A percentile compares a stretch with the other conserved stretches of the same genome.
Evolutionary conservation across 2,888 invertebrate species (phyloP).

Genomic region (Eurytoma adleriae): DNA sequence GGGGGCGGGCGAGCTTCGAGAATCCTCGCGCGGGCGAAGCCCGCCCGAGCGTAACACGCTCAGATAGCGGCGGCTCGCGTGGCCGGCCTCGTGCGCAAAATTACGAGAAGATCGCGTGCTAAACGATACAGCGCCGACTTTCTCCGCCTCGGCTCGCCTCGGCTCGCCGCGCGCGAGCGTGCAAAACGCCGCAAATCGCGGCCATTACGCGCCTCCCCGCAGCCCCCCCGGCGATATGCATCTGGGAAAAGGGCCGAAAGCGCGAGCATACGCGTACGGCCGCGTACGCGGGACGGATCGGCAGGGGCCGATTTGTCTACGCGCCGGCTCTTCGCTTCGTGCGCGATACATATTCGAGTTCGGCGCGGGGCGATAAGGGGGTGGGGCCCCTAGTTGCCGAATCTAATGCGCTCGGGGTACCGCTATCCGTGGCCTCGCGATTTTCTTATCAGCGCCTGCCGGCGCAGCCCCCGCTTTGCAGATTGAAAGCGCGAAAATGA

Average conservation of each 20-base stretch:
- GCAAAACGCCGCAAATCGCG: slow-evolving; percentile 56
- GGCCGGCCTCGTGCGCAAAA: slow-evolving; percentile 64
- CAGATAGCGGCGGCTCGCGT: slow-evolving; percentile 52
- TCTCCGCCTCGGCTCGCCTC: slow-evolving; percentile 19
- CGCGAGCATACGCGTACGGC: background rate
- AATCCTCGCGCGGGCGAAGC: background rate
- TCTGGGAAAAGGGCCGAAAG: slow-evolving; percentile 8
- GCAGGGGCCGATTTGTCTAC: slow-evolving; percentile 41
- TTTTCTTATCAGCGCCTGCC: slow-evolving; percentile 45
- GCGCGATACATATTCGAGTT: slow-evolving; percentile 42
- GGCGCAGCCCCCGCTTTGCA: background rate
- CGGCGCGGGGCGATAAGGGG: background rate
- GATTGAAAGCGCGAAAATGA: slow-evolving; percentile 32
- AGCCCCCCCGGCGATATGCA: slow-evolving; percentile 50
- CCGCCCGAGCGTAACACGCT: too few species aligned
- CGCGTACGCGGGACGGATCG: background rate
- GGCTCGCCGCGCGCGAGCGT: background rate
- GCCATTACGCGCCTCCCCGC: slow-evolving; percentile 55
- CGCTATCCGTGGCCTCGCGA: too few species aligned
- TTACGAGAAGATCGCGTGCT: slow-evolving; percentile 74
- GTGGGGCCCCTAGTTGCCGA: background rate
- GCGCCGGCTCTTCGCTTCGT: slow-evolving; percentile 10
- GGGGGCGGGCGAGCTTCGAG: background rate
- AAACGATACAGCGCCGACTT: slow-evolving; percentile 66
- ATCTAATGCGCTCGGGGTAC: background rate